Evolutionary conservation across 2,797 vertebrate species (phyloP).

Genomic region (Acrossocheilus wenchowensis): DNA sequence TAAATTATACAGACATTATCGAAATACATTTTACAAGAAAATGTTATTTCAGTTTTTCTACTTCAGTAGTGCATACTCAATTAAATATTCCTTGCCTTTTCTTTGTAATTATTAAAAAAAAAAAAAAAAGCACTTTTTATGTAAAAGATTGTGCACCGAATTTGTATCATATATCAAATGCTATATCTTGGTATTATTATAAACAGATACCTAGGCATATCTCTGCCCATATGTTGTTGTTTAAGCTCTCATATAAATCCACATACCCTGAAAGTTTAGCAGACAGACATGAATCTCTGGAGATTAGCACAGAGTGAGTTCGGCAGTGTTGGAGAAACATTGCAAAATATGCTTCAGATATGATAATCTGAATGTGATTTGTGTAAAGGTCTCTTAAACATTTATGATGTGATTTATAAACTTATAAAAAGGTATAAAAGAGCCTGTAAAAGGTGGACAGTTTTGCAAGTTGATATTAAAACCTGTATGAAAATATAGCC

Average conservation of each 20-base stretch:
- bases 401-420: not conserved
- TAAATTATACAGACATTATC: not conserved
- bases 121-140: not conserved
- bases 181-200: conserved; percentile 1
- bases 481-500: not conserved
- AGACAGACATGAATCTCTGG: conserved; percentile 11
- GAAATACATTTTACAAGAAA: not conserved
- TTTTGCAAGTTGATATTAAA: not conserved
- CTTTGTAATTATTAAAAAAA: not conserved
- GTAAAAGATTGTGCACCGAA: not conserved
- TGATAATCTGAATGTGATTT: conserved; percentile 7
- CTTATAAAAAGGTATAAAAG: not conserved
- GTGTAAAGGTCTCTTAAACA: not conserved
- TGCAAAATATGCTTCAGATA: not conserved
- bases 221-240: conserved; percentile 3
- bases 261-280: not conserved
- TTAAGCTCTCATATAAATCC: not conserved
- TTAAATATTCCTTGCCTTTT: no score
- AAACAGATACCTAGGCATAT: not conserved
- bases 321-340: not conserved
- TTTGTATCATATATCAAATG: not conserved
- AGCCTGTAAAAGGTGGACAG: not conserved
- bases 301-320: not conserved
- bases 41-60: not conserved
- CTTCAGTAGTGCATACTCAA: not conserved